Conservation (phyloP, 2,797 vertebrate species). For the Fundulus diaphanus region DNA sequence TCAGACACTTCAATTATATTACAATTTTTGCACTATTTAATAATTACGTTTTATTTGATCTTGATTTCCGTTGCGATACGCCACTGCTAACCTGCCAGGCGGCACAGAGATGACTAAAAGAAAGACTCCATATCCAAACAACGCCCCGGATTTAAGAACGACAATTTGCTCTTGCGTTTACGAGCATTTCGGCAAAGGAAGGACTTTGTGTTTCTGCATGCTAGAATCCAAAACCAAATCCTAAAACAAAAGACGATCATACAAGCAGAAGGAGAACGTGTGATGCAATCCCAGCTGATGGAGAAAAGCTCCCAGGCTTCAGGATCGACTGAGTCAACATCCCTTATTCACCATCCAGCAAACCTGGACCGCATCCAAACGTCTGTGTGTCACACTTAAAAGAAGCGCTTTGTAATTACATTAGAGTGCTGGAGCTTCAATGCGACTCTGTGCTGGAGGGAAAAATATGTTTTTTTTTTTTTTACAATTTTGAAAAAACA, state of each 20-base stretch:
- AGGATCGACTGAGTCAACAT: conserved; percentile 60
- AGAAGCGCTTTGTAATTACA: conserved; percentile 57
- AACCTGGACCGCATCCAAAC: conserved; percentile 62
- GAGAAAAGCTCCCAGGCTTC: conserved; percentile 32
- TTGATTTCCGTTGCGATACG: neutral
- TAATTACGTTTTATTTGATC: neutral
- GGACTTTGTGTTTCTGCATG: neutral
- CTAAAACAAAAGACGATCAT: conserved; percentile 6
- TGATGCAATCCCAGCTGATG: conserved; percentile 18
- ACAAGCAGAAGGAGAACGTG: neutral
- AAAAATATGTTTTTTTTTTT: conserved; percentile 16
- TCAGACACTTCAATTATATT: neutral
- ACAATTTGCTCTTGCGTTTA: neutral
- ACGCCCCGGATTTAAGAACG: conserved; percentile 1
- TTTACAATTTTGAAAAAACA: conserved; percentile 24
- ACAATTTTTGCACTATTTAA: neutral
- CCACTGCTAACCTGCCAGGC: conserved; percentile 1
- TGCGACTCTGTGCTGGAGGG: conserved; percentile 29
- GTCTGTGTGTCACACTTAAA: conserved; percentile 59
- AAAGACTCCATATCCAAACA: conserved; percentile 5
- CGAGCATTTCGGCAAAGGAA: neutral
- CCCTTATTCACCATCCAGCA: conserved; percentile 45
- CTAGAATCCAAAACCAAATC: conserved; percentile 1
- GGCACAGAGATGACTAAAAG: neutral
- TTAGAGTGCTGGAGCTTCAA: conserved; percentile 30